Evolutionary conservation across 2,113 vertebrate genomes (phyloP).

Genomic region (Daubentonia madagascariensis): DNA sequence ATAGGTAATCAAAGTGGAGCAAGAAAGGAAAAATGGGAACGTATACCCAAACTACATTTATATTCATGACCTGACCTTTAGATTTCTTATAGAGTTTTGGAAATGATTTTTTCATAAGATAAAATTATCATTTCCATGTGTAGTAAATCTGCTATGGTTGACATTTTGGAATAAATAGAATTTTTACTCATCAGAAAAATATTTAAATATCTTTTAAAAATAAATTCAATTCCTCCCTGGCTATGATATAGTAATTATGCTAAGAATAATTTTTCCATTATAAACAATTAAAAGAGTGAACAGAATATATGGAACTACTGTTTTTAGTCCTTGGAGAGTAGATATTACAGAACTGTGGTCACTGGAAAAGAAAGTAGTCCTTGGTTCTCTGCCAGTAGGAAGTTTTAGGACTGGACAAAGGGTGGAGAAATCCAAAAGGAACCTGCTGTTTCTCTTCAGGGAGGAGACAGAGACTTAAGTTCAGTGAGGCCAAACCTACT

Average conservation of each 20-base stretch:
- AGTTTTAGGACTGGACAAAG: background rate
- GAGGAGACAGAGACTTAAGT: background rate
- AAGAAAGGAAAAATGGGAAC: background rate
- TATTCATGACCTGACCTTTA: slow-evolving; percentile 50
- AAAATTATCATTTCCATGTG: slow-evolving; percentile 22
- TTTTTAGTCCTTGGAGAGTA: background rate
- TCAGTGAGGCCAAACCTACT: background rate
- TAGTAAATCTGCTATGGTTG: background rate
- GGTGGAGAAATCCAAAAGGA: background rate
- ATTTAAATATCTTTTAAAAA: background rate
- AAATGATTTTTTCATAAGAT: slow-evolving; percentile 25
- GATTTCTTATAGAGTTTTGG: slow-evolving; percentile 7
- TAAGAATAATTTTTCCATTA: background rate
- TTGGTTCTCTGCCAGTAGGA: background rate
- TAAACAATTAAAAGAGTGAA: background rate
- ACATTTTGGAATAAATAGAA: slow-evolving; percentile 36
- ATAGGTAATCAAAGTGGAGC: background rate
- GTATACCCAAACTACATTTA: slow-evolving; percentile 17
- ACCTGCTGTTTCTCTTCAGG: background rate
- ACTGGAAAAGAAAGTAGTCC: background rate
- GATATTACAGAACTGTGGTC: background rate
- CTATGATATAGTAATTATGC: background rate
- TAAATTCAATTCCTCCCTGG: background rate
- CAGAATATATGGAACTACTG: background rate
- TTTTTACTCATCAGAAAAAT: slow-evolving; percentile 41